A percentile compares a stretch with the other conserved stretches of the same genome.
These are phyloP conservation scores for Aethes cnicana DNA, from an alignment of 2,888 invertebrate species.

Conservation along the genomic window DNA sequence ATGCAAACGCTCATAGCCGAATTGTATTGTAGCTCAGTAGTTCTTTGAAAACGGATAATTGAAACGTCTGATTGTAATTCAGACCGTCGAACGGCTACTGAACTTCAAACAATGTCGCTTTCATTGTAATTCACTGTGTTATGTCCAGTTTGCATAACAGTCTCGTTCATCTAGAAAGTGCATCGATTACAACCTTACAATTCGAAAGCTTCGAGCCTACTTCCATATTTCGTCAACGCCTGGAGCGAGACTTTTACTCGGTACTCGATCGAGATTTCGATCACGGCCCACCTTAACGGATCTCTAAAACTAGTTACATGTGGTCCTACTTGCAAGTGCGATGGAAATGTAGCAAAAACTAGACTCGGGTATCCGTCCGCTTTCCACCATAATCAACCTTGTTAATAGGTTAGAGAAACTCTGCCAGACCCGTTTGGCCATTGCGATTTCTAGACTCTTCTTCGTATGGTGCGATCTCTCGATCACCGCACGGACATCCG, in stretches of 20 bases:
- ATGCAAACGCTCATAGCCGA: conserved; percentile 18
- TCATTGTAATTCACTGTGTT: conserved; percentile 75
- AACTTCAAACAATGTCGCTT: conserved; percentile 55
- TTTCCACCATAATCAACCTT: conserved; percentile 73
- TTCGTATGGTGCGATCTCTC: conserved; percentile 43
- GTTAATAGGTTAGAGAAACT: conserved; percentile 78
- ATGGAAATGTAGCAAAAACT: conserved; percentile 75
- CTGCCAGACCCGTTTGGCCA: conserved; percentile 53
- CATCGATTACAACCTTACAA: conserved; percentile 62
- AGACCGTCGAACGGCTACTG: conserved; percentile 39
- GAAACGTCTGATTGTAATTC: conserved; percentile 61
- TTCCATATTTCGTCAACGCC: conserved; percentile 73
- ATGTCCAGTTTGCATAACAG: conserved; percentile 75
- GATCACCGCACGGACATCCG: conserved; percentile 50
- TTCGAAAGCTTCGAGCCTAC: conserved; percentile 75
- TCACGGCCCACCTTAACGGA: conserved; percentile 59
- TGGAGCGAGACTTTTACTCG: conserved; percentile 72
- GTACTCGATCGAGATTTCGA: conserved; percentile 62
- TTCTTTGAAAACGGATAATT: conserved; percentile 19
- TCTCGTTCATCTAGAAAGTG: conserved; percentile 76
- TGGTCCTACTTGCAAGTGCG: conserved; percentile 62
- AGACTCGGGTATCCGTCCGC: conserved; percentile 60
- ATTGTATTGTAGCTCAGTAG: conserved; percentile 1
- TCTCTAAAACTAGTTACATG: conserved; percentile 61
- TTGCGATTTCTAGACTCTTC: conserved; percentile 64